Evolutionary conservation across 2,888 invertebrate genomes (phyloP), one percentile per base, ranked within the genome.

Genomic region (Esperia sulphurella): DNA sequence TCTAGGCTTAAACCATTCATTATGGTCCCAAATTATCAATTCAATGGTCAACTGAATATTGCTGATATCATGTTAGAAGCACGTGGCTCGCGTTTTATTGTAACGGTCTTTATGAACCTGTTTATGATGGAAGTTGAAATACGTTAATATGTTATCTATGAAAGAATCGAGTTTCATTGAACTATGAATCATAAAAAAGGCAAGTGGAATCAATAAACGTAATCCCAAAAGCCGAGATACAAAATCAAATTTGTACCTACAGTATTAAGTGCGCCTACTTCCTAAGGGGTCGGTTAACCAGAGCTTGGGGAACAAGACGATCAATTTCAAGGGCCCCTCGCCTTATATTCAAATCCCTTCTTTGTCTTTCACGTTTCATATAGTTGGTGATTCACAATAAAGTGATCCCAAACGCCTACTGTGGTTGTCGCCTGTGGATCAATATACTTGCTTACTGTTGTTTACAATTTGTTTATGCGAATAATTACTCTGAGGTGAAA

Each of bases 311-410:
- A 80, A 75, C 65, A 65, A 65, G 65, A 64, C 84, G 88, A 88
- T 87, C 88, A 87, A 87, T 89, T 89, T 85, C 85, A 86, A 84
- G 82, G 79, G 71, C 82, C 80, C 84, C 78, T 79, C 77, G 71
- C 70, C 78, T 79, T 79, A 78, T 78, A 83, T 85, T 85, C 84
- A 86, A 87, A 88, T 87, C 83, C 83, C 83, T 80, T 80, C 81
- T 83, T 86, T 88, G 85, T 87, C 83, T 87, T 81, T 78, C 65
- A 65, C 65, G 80, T 83, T 83, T 81, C 79, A 83, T 83, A 81
- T 71, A 81, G 75, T 77, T 64, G 68, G 65, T 80, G 79, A 81
- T 79, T 83, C 78, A 83, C 75, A 78, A 80, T 77, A 73, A 68
- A 71, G 67, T 57, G 54, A 53, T 54, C 54, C 57, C 53, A 51